Evolutionary conservation across 2,113 vertebrate species (phyloP).

Genomic region (Tyto alba): DNA sequence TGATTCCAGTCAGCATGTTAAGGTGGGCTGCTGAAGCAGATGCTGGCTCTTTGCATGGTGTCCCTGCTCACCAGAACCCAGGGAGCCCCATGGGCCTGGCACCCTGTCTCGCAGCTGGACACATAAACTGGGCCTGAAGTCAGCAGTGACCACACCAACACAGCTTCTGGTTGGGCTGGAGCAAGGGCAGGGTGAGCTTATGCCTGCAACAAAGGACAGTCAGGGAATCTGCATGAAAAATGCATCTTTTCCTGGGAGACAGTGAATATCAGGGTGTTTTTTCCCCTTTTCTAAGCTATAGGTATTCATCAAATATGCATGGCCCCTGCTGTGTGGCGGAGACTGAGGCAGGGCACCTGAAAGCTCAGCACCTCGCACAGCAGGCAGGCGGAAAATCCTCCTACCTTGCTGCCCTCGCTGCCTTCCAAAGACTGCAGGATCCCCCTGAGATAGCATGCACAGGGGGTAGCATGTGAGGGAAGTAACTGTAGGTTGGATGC

Average conservation of each 20-base stretch:
- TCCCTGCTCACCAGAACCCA: background rate
- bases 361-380: background rate
- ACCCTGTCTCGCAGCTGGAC: background rate
- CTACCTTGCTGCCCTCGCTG: background rate
- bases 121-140: background rate
- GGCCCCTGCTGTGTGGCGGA: rapidly evolving
- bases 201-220: background rate
- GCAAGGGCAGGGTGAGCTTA: background rate
- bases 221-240: background rate
- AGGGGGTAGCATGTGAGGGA: background rate
- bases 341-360: background rate
- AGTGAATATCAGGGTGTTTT: background rate
- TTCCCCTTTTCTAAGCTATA: background rate
- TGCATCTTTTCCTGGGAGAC: background rate
- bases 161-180: background rate
- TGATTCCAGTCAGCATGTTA: background rate
- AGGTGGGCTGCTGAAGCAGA: background rate
- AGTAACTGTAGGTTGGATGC: background rate
- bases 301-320: background rate
- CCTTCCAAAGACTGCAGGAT: background rate
- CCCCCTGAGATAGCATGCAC: background rate
- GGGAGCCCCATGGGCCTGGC: background rate
- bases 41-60: background rate
- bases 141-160: background rate
- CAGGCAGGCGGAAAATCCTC: background rate